Conservation (phyloP, 2,888 invertebrate species). For the Ennomos fuscantarius region DNA sequence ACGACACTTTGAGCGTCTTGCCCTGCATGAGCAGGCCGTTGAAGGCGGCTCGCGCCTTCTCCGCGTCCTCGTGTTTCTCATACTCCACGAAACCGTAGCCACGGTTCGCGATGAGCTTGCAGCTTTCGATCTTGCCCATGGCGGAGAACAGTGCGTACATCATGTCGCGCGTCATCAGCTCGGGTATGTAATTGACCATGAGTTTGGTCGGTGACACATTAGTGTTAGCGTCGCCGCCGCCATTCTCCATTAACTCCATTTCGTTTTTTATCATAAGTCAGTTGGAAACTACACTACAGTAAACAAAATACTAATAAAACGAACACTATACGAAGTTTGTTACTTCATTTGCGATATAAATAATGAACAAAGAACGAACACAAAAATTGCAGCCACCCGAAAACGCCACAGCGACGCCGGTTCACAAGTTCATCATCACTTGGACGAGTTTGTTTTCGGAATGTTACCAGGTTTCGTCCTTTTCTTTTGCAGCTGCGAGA, state of each 20-base stretch:
- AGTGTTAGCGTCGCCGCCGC: slow-evolving; percentile 81
- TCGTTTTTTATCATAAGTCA: slow-evolving; percentile 79
- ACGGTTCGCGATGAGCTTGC: slow-evolving; percentile 80
- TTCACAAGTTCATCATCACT: slow-evolving; percentile 81
- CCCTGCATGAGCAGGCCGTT: slow-evolving; percentile 83
- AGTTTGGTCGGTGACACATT: slow-evolving; percentile 85
- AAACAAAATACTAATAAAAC: slow-evolving; percentile 75
- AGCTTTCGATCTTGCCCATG: slow-evolving; percentile 83
- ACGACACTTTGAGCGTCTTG: slow-evolving; percentile 82
- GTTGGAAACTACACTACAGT: slow-evolving; percentile 78
- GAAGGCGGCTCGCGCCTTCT: slow-evolving; percentile 82
- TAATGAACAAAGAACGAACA: slow-evolving; percentile 79
- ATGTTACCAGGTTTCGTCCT: slow-evolving; percentile 76
- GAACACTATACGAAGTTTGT: slow-evolving; percentile 66
- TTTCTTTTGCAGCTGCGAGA: slow-evolving; percentile 45
- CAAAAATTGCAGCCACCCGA: slow-evolving; percentile 73
- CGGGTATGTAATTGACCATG: slow-evolving; percentile 85
- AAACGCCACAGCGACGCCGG: slow-evolving; percentile 82
- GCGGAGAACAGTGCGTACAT: slow-evolving; percentile 84
- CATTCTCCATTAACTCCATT: slow-evolving; percentile 72
- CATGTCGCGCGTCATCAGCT: slow-evolving; percentile 83
- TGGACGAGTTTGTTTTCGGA: slow-evolving; percentile 74
- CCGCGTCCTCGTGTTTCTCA: slow-evolving; percentile 82
- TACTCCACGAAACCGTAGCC: slow-evolving; percentile 83
- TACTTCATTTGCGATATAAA: slow-evolving; percentile 79